Evolutionary conservation across 2,888 invertebrate species (phyloP), one percentile per base, ranked within the genome.

Genomic region (Mantis religiosa): DNA sequence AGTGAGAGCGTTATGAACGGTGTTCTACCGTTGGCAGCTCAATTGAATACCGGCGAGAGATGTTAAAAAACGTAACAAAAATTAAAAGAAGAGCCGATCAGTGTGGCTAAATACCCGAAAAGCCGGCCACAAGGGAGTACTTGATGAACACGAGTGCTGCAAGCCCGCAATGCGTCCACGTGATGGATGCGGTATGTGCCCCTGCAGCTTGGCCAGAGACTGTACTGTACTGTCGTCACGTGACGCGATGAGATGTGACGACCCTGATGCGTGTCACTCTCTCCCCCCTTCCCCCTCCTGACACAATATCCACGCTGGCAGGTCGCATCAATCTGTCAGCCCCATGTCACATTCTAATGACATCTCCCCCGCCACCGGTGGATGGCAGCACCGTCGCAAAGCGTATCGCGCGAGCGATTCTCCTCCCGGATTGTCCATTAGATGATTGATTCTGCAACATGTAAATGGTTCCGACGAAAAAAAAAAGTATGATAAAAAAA

Each of bases 281-380:
- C 71, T 25, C 30, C 30, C 4, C 41, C 81, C 28, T 15, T 27
- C 83, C 34, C 88, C 54, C 88, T 88, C 86, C 88, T 89, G 88
- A 88, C 86, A 81, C 82, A 82, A 82, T 82, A 82, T 82, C 81
- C 87, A 87, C 87, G 82, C 87, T 89, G 89, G 88, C 89, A 89
- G 87, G 88, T 88, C 88, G 83, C 88, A 89, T 87, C 88, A 88
- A 89, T 88, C 88, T 88, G 89, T 89, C 89, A 84, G 88, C 87
- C 89, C 85, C 54, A 83, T 89, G 85, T 87, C 87, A 87, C 87
- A 82, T 87, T 82, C 87, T 34, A 82, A 87, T 87, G 87, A 87
- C 87, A 87, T 82, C 87, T 87, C 87, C 82, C 87, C 82, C 54
- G 82, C 87, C 34, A 14, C 82, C 87, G 81, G 81, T 86, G 81